Base-by-base conservation (phyloP, 2,113 vertebrate genomes). In the Paratilapia polleni region DNA sequence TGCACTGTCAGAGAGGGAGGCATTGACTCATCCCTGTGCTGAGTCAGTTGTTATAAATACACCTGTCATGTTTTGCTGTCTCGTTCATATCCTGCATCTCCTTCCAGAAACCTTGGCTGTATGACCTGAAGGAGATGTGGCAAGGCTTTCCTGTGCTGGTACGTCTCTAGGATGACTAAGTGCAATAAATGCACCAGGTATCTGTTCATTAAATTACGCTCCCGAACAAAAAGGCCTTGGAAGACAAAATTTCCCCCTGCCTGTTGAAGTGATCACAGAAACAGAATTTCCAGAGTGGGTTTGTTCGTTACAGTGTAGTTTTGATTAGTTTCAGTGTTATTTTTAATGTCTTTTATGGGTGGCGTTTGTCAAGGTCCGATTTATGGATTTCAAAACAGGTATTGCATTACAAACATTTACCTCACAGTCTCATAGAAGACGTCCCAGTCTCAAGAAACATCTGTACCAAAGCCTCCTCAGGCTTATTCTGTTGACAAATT, bases 101-200 rank as follows among this genome's bases (percentile, higher is more conserved):
- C 68, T 81, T 87, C 38, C 83, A 99, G 98, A 99, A 99, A 94
- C 98, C 98, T 12, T 99, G 98, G 98, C 96, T 99, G 84, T 98
- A 98, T 52, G 96, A 99, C 86, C 82, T 98, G 56, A 95, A 95
- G 89, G 95, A 97, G 94, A 97, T 98, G 88, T 99, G 98, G 98
- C 94, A 97, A 77, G 97, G 97, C 11, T 99, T 99, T 80, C 98
- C 98, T 74, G 94, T 97, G 54, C 96, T 99, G 97, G 98, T 99
- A 96, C 6, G 94, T 93, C n/a, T 82, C 22, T 74, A 34, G 11
- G 60, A 47, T 80, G 43, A 4, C 34, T 78, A 9, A 77, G 31
- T 43, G 49, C 52, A 68, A 34, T 64, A 22, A 78, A 77, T 75
- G 34, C 43, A 75, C 20, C 31, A 56, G 4, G 3, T 52, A 31